Evolutionary conservation across 2,113 vertebrate species (phyloP).

Genomic region (Geococcyx californianus): DNA sequence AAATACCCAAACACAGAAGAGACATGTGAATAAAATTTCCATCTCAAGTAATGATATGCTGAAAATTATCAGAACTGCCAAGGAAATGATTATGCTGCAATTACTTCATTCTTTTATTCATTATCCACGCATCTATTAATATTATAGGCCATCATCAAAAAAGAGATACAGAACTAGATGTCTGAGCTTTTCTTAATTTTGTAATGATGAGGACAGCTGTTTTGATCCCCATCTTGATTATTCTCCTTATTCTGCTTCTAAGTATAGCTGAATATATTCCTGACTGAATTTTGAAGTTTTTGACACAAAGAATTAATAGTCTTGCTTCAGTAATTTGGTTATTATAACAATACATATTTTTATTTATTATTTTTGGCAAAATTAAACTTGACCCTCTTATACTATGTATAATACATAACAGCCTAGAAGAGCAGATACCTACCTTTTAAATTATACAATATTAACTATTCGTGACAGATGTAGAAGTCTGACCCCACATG

Average conservation of each 20-base stretch:
- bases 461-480: not conserved
- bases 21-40: not conserved
- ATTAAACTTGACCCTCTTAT: not conserved
- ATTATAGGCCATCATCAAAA: not conserved
- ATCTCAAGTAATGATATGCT: not conserved
- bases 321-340: not conserved
- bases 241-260: not conserved
- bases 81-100: not conserved
- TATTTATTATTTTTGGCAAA: not conserved
- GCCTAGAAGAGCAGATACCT: not conserved
- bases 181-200: not conserved
- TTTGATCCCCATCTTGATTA: not conserved
- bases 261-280: not conserved
- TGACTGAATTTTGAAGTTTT: not conserved
- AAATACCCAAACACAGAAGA: not conserved
- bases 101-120: not conserved
- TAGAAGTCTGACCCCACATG: not conserved
- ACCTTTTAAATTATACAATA: not conserved
- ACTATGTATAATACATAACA: not conserved
- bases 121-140: not conserved
- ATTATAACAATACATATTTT: not conserved
- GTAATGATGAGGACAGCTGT: not conserved
- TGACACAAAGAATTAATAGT: not conserved
- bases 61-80: not conserved
- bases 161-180: not conserved